A percentile compares a stretch with the other conserved stretches of the same genome.
These are phyloP conservation scores for Autographa gamma DNA, from an alignment of 2,888 invertebrate species.

Conservation along the genomic window DNA sequence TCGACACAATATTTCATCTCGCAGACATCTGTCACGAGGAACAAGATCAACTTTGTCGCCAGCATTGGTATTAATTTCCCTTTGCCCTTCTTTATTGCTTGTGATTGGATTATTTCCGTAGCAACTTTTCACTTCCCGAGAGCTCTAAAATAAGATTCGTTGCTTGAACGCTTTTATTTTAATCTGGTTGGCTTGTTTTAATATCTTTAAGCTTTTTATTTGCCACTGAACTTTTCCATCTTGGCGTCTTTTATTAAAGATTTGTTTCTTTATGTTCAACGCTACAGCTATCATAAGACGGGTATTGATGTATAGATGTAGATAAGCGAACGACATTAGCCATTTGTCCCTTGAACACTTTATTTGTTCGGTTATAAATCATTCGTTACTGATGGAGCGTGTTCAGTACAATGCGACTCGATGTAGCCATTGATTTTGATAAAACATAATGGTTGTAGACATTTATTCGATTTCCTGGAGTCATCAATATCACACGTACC, in stretches of 20 bases:
- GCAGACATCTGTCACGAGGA: conserved; percentile 80
- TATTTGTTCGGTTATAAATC: conserved; percentile 77
- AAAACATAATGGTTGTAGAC: conserved; percentile 64
- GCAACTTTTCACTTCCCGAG: conserved; percentile 75
- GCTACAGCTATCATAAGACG: conserved; percentile 31
- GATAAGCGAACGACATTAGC: conserved; percentile 76
- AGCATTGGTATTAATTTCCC: conserved; percentile 82
- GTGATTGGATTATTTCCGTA: conserved; percentile 84
- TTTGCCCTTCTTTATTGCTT: conserved; percentile 80
- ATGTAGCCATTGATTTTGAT: conserved; percentile 68
- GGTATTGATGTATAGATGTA: conserved; percentile 72
- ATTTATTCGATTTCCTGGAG: conserved; percentile 56
- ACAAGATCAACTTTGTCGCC: conserved; percentile 81
- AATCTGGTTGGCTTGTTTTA: conserved; percentile 63
- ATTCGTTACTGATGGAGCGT: conserved; percentile 70
- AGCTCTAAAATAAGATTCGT: conserved; percentile 74
- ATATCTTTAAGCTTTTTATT: conserved; percentile 58
- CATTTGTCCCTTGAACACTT: conserved; percentile 78
- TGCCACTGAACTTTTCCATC: conserved; percentile 49
- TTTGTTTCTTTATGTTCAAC: conserved; percentile 33
- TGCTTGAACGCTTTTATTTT: conserved; percentile 67
- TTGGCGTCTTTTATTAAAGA: conserved; percentile 47
- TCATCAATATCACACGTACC: conserved; percentile 56
- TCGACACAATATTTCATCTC: conserved; percentile 80
- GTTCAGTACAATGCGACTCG: conserved; percentile 63